A percentile compares a stretch with the other conserved stretches of the same genome.
phyloP scores from a whole-genome alignment of 2,113 vertebrate genomes.

The Sebastes fasciatus region DNA sequence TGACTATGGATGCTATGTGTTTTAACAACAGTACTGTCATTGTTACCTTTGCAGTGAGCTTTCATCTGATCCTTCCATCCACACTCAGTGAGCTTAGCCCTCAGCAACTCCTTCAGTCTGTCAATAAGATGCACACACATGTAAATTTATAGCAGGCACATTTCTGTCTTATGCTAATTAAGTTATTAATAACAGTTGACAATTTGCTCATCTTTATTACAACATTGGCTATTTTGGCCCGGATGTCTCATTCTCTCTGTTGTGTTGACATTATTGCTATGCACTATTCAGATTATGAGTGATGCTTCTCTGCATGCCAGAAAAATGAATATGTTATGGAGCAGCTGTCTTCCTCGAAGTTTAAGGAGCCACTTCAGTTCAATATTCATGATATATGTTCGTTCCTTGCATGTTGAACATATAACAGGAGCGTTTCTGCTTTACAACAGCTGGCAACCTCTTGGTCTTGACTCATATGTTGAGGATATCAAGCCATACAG shows the following conservation, averaged over 20 bases:
- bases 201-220: neutral
- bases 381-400: neutral
- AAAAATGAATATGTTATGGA: neutral
- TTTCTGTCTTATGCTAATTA: neutral
- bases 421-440: neutral
- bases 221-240: neutral
- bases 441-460: neutral
- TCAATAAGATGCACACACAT: constrained; percentile 17
- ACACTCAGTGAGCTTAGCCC: constrained; percentile 96
- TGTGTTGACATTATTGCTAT: neutral
- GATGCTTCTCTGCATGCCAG: neutral
- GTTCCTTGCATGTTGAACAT: neutral
- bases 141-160: neutral
- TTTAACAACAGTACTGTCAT: neutral
- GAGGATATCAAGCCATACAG: neutral
- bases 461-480: neutral
- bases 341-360: neutral
- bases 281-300: neutral
- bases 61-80: constrained; percentile 99
- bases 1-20: neutral
- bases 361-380: neutral
- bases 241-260: neutral
- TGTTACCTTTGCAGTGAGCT: constrained; percentile 96
- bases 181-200: neutral
- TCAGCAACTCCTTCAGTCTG: constrained; percentile 96